phyloP scores from a whole-genome alignment of 2,888 invertebrate species.

The Brenthis daphne region DNA sequence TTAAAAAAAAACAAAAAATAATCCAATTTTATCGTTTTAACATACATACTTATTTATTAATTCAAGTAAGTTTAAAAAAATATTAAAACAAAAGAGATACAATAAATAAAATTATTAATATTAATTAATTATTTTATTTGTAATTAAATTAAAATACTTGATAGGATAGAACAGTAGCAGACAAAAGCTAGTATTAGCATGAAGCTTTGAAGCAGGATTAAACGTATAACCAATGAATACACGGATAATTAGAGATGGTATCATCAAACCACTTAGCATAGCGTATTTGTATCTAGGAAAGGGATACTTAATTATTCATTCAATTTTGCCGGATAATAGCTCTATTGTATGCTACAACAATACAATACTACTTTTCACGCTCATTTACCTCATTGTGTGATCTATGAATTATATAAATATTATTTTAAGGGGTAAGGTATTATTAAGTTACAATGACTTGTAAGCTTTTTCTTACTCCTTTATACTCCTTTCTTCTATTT shows the following conservation, averaged over 20 bases:
- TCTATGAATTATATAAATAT: conserved; percentile 3
- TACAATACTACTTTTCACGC: neutral
- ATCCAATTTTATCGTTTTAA: too few relatives aligned
- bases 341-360: conserved; percentile 7
- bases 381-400: conserved; percentile 8
- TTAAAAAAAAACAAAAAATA: too few relatives aligned
- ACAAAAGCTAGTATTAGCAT: too few relatives aligned
- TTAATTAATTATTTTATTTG: too few relatives aligned
- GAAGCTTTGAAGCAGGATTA: too few relatives aligned
- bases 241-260: conserved; percentile 5
- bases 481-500: too few relatives aligned
- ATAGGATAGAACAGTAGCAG: neutral
- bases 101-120: too few relatives aligned
- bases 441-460: neutral
- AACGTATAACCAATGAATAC: neutral
- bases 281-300: conserved; percentile 3
- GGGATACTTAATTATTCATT: neutral
- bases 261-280: conserved; percentile 5
- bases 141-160: neutral
- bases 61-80: too few relatives aligned
- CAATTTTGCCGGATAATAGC: conserved; percentile 17
- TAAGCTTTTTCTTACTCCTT: too few relatives aligned
- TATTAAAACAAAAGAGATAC: too few relatives aligned
- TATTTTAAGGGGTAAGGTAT: neutral
- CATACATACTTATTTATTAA: too few relatives aligned